phyloP scores from a whole-genome alignment of 2,797 vertebrate genomes.

The Huso huso region DNA sequence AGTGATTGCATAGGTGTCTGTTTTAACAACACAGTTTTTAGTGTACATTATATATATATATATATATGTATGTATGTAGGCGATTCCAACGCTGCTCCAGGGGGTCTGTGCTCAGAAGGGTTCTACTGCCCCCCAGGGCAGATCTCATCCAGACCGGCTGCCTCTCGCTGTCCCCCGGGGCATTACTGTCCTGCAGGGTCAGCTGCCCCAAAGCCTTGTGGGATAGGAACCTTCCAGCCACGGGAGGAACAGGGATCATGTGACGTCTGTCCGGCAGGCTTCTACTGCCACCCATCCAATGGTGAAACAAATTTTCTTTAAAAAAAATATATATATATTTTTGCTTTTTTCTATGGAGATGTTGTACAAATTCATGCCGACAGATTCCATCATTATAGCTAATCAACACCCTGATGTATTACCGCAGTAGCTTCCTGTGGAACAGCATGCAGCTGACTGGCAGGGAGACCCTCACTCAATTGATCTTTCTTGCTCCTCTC shows the following conservation, averaged over 20 bases:
- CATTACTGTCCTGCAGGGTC: constrained; percentile 34
- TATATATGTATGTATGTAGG: background rate
- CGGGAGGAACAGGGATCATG: constrained; percentile 31
- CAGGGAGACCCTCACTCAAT: too few species aligned
- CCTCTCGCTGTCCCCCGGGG: constrained; percentile 14
- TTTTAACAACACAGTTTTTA: too few species aligned
- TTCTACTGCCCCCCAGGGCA: constrained; percentile 55
- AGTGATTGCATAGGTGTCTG: too few species aligned
- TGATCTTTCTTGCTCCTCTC: background rate
- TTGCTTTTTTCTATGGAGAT: too few species aligned
- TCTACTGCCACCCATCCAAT: constrained; percentile 23
- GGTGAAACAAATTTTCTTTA: background rate
- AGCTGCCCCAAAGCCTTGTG: constrained; percentile 19
- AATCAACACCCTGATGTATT: too few species aligned
- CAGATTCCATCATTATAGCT: too few species aligned
- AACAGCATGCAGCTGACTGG: too few species aligned
- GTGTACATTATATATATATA: background rate
- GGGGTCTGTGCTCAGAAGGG: constrained; percentile 43
- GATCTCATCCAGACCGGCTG: constrained; percentile 28
- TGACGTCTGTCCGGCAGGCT: constrained; percentile 30
- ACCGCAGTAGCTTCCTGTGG: too few species aligned
- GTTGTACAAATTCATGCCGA: too few species aligned
- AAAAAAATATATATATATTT: background rate
- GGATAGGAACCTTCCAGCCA: constrained; percentile 29
- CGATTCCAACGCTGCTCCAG: constrained; percentile 21